Base-by-base conservation (phyloP, 2,113 vertebrate species). In the Symphodus melops region DNA sequence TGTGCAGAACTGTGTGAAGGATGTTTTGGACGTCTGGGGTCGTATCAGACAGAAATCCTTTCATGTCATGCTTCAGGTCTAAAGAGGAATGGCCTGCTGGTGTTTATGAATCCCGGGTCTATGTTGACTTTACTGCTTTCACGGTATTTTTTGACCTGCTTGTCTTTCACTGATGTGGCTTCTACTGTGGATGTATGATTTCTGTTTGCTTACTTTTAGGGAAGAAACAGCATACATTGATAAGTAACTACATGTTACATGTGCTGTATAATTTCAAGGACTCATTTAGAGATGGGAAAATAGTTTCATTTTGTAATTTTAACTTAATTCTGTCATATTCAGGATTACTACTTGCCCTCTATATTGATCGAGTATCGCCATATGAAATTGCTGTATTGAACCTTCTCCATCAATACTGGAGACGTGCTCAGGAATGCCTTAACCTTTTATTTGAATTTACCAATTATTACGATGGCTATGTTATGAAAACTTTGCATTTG, bases 101-200 rank as follows among this genome's bases (percentile, higher is more conserved):
- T 86, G 37, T 81, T 73, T 73, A 75, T 53, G 10, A 5, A 37
- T 52, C 71, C 33, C 75, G 53, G 46, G 33, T 42, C 39, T 51
- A 13, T 39, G 77, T 49, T 77, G 55, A 71, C 70, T 58, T 76
- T 20, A 53, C 8, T 42, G 54, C 42, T 54, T 81, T 56, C n/a
- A 25, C 64, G 23, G 70, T 55, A 3, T 14, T 48, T 71, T 25
- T 72, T 67, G 54, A 54, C 9, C 61, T 58, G 62, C 17, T 71
- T 20, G 28, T 69, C 19, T 80, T 68, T 72, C 21, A 33, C 11
- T 77, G 61, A 85, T 82, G 81, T 79, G 49, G 61, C 17, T 55
- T 28, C 36, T 36, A 55, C 25, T 63, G 7, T 46, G 28, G 20
- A 1, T 62, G 9, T 13, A 44, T 14, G 28, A 33, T 41, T 17